A percentile compares a stretch with the other conserved stretches of the same genome.
Evolutionary conservation across 2,113 vertebrate genomes (phyloP).

Genomic region (Corvus hawaiiensis): DNA sequence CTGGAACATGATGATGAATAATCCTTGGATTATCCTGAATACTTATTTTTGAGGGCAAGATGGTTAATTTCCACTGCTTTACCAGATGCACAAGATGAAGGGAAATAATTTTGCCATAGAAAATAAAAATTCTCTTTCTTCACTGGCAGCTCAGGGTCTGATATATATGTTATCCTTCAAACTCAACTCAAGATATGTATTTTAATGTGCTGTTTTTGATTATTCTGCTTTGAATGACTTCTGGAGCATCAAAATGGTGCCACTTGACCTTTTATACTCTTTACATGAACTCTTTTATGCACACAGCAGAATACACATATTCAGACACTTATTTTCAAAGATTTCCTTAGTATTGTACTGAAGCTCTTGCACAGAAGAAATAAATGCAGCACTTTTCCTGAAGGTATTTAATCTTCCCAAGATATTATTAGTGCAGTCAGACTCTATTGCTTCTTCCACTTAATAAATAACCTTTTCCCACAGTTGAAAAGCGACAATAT

Average conservation of each 20-base stretch:
- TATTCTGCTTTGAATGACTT: background rate
- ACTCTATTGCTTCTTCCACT: background rate
- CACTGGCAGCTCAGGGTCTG: background rate
- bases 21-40: background rate
- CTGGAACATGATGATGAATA: background rate
- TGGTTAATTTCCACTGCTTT: background rate
- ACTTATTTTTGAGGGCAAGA: background rate
- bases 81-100: background rate
- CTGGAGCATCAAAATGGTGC: background rate
- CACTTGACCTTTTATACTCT: background rate
- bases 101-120: background rate
- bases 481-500: background rate
- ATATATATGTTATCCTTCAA: background rate
- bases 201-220: background rate
- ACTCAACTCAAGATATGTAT: accelerated
- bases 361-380: background rate
- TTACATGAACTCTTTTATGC: background rate
- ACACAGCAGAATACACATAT: background rate
- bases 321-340: background rate
- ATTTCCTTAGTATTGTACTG: background rate
- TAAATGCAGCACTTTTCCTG: background rate
- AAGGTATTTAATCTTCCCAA: background rate
- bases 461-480: background rate
- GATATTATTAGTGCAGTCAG: background rate
- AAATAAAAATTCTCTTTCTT: background rate